Base-by-base conservation (phyloP, 2,888 invertebrate species). In the Polyploca ridens region DNA sequence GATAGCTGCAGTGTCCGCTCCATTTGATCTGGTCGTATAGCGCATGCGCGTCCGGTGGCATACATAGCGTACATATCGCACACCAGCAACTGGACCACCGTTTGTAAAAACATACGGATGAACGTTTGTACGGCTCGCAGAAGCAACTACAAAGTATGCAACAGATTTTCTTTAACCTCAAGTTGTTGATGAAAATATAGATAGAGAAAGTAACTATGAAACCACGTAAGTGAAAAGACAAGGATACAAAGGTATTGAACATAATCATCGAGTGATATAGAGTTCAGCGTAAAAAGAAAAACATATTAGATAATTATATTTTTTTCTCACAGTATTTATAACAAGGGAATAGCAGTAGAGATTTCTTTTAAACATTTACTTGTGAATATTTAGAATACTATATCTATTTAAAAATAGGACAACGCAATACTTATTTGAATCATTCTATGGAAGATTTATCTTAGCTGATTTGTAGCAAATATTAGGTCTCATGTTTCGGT, bases 11-110 rank as follows among this genome's bases (percentile, higher is more conserved):
- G 88, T 89, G 89, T 92, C 91, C 93, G 94, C 87, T 92, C 92
- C 90, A 92, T 92, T 93, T 93, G 90, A 87, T 84, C 81, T 72
- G 79, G 81, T 81, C 81, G 85, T 75, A 75, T 68, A 72, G 78
- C 78, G 84, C 83, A 81, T 81, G 85, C 83, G 87, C 89, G 90
- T 93, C 93, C 93, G 93, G 89, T 87, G 89, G 86, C 93, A 90
- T 82, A 93, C 90, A 93, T 93, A 91, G 88, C 91, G 76, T 71
- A 87, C 93, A 93, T 93, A 94, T 92, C 86, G 93, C 94, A 93
- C 93, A 79, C 72, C 71, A 72, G 74, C 87, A 90, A 91, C 87
- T 91, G 84, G 92, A 90, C 86, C 91, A 87, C 6, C 74, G 79
- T 79, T 79, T 77, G 88, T 83, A 93, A 93, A 93, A 93, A 92